phyloP scores from a whole-genome alignment of 2,113 vertebrate genomes.

The Nothocercus nigrocapillus region DNA sequence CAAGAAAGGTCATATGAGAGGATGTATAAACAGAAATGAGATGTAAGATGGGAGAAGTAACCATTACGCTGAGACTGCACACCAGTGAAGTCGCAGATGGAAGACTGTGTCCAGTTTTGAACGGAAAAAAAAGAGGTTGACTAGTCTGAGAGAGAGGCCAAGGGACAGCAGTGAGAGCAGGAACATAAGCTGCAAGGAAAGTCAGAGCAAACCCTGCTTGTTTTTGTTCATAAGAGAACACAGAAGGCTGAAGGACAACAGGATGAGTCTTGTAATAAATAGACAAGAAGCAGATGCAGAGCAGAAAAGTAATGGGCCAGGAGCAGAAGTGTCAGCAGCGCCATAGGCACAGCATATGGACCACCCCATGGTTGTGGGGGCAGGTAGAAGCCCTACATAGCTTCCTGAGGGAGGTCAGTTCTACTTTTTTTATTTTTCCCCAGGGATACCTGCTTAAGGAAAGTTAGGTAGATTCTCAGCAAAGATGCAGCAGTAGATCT shows the following conservation, averaged over 20 bases:
- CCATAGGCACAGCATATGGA: not conserved
- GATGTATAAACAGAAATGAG: not conserved
- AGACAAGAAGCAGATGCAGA: not conserved
- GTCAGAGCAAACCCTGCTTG: not conserved
- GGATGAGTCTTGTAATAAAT: not conserved
- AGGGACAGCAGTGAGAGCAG: not conserved
- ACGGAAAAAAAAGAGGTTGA: not conserved
- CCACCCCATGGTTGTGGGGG: not conserved
- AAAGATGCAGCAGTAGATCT: not conserved
- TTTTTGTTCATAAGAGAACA: not conserved
- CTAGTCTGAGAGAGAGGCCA: not conserved
- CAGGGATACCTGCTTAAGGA: not conserved
- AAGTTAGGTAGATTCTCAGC: not conserved
- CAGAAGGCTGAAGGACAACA: not conserved
- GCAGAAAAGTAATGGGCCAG: not conserved
- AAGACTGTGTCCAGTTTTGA: not conserved
- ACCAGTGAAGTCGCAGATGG: not conserved
- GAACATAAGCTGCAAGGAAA: not conserved
- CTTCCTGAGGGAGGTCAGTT: too few species aligned
- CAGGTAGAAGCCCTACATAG: too few species aligned
- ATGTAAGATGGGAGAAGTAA: not conserved
- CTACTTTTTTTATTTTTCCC: too few species aligned
- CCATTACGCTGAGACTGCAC: not conserved
- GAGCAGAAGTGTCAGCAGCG: not conserved
- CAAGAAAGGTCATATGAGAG: not conserved